Evolutionary conservation across 2,113 vertebrate species (phyloP), one percentile per base, ranked within the genome.

Genomic region (Thalassoma bifasciatum): DNA sequence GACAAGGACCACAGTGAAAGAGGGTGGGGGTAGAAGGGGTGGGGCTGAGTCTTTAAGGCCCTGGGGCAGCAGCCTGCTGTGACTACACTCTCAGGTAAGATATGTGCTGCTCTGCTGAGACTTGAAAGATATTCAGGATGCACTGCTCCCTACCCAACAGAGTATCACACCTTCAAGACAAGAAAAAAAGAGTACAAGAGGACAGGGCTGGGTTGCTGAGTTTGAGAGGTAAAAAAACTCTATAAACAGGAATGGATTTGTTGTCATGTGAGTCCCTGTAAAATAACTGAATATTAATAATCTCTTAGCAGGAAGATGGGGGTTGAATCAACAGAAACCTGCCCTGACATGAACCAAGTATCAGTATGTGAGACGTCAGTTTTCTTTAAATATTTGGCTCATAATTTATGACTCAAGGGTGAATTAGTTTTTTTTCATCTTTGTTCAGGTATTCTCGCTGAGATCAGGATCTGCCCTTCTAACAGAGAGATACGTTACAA

Each of bases 61-160:
- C 26, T 37, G 8, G 66, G 84, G 75, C 61, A 58, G 54, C 44
- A 40, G 63, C 59, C 57, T 80, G 70, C 74, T 82, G 61, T 71
- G 77, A 64, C 75, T 75, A 72, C 79, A 46, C 40, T 49, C 58
- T 75, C 75, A 87, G 78, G 79, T 84, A 62, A 90, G 78, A 76
- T 86, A 88, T 87, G 82, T 30, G 34, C 34, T 13, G 68, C 75
- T 90, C 75, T 88, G 79, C 83, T 13, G 53, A 84, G 86, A 84
- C 88, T 63, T 86, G 87, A 86, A 81, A 73, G 57, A 74, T 79
- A 66, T 72, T 77, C 54, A 47, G 22, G 67, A 70, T 53, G 52
- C 56, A 61, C 58, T 62, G 74, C 63, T 51, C 51, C 66, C 34
- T 40, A 66, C 60, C 57, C 61, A 44, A 37, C 69, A 16, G 51